Evolutionary conservation across 2,888 invertebrate species (phyloP).

Genomic region (Papilio elwesi): DNA sequence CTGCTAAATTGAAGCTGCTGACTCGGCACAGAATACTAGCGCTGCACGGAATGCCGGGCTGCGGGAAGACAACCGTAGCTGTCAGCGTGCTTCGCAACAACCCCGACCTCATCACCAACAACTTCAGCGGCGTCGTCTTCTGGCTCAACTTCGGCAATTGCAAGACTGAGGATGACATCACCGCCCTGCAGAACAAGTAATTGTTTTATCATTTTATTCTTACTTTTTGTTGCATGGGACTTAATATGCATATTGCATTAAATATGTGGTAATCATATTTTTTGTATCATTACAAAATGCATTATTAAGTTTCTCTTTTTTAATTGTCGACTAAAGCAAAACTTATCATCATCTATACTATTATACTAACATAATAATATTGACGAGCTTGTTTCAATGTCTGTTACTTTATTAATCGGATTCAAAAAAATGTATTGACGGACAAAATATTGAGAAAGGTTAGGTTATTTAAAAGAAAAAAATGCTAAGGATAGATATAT

Average conservation of each 20-base stretch:
- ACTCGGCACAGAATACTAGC: slow-evolving; percentile 84
- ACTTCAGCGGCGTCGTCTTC: slow-evolving; percentile 83
- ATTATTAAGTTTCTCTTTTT: neutral
- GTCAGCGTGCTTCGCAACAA: slow-evolving; percentile 84
- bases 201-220: slow-evolving; percentile 44
- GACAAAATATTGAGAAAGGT: no score
- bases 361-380: no score
- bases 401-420: neutral
- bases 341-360: no score
- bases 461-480: no score
- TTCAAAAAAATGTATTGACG: neutral
- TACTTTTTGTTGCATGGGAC: neutral
- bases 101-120: slow-evolving; percentile 73
- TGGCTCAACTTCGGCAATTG: slow-evolving; percentile 84
- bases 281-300: neutral
- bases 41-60: slow-evolving; percentile 90
- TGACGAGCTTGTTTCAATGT: no score
- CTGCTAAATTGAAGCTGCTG: slow-evolving; percentile 71
- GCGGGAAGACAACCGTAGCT: slow-evolving; percentile 88
- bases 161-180: slow-evolving; percentile 76
- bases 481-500: no score
- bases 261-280: slow-evolving; percentile 10
- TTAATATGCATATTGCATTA: neutral
- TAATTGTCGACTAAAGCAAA: neutral
- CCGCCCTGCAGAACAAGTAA: slow-evolving; percentile 75